Conservation (phyloP, 2,113 vertebrate genomes). For the Xenopus borealis region DNA sequence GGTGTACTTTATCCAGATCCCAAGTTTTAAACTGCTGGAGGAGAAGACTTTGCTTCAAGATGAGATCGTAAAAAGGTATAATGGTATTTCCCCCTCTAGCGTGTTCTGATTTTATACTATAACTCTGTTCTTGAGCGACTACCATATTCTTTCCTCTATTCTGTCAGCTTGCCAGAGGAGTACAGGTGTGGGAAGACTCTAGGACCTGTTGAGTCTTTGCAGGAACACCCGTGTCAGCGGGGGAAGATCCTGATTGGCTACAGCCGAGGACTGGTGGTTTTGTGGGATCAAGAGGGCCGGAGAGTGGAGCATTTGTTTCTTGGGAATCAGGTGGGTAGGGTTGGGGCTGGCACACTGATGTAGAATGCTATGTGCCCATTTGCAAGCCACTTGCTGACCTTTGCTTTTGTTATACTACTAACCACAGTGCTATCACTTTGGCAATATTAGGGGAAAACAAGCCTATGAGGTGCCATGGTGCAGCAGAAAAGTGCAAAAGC, state of each 20-base stretch:
- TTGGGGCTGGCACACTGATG: background rate
- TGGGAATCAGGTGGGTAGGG: conserved; percentile 78
- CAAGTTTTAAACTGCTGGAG: conserved; percentile 71
- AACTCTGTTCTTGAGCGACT: too few relatives aligned
- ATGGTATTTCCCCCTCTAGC: too few relatives aligned
- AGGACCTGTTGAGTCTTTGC: conserved; percentile 89
- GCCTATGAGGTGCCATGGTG: too few relatives aligned
- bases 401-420: too few relatives aligned
- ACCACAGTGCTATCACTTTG: too few relatives aligned
- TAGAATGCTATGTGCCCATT: too few relatives aligned
- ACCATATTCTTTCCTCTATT: background rate
- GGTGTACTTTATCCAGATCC: conserved; percentile 81
- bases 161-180: conserved; percentile 80
- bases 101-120: too few relatives aligned
- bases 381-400: too few relatives aligned
- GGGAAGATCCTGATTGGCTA: conserved; percentile 85
- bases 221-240: conserved; percentile 76
- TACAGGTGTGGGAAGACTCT: conserved; percentile 90
- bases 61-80: conserved; percentile 81
- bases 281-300: conserved; percentile 77
- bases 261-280: conserved; percentile 84
- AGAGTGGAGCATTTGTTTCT: conserved; percentile 77
- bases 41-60: conserved; percentile 80
- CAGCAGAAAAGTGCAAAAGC: too few relatives aligned
- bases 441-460: too few relatives aligned